These are phyloP conservation scores for Rhincodon typus DNA, from an alignment of 2,797 vertebrate genomes.

Conservation along the genomic window DNA sequence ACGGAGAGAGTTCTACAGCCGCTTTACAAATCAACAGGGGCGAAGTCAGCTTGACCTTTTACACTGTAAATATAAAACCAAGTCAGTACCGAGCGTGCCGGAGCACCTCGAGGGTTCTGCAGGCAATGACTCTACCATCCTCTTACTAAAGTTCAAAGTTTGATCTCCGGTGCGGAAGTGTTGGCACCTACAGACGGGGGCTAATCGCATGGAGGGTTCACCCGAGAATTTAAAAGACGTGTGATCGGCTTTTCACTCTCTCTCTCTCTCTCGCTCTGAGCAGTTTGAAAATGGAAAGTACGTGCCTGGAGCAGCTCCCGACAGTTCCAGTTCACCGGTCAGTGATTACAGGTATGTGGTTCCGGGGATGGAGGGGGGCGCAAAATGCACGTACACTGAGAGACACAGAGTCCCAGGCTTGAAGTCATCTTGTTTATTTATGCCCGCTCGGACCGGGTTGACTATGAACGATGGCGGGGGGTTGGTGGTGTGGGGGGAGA, in stretches of 20 bases:
- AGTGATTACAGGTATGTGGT: not conserved
- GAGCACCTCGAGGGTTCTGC: not conserved
- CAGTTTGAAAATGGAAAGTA: conserved; percentile 1
- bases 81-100: not conserved
- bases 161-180: not conserved
- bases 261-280: not conserved
- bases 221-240: not conserved
- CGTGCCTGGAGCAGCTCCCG: too few relatives aligned
- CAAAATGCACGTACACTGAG: too few relatives aligned
- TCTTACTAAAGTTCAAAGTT: not conserved
- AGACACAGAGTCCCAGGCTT: too few relatives aligned
- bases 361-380: not conserved
- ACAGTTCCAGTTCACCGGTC: not conserved
- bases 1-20: not conserved
- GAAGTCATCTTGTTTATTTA: not conserved
- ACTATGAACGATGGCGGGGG: too few relatives aligned
- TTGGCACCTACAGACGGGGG: not conserved
- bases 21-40: not conserved
- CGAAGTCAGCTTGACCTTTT: not conserved
- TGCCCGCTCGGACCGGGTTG: not conserved
- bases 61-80: not conserved
- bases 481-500: too few relatives aligned
- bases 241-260: not conserved
- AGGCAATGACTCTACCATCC: not conserved
- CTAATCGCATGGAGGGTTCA: not conserved